A percentile compares a stretch with the other conserved stretches of the same genome.
phyloP scores from a whole-genome alignment of 2,888 invertebrate species.

The Protodeltote pygarga region DNA sequence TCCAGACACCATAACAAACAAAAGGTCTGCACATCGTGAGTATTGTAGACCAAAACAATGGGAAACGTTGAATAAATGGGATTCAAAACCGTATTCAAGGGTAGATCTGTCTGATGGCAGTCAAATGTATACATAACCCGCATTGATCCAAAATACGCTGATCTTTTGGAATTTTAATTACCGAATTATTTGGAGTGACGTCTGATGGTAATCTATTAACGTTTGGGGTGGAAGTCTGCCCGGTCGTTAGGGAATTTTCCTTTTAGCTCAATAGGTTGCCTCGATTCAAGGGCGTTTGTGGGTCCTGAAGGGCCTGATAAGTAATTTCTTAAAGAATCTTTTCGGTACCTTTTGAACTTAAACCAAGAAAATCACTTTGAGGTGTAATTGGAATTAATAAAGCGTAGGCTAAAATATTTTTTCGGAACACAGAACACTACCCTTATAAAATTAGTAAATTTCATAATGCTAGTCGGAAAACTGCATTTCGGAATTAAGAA shows the following conservation, averaged over 20 bases:
- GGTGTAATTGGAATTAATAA: no score
- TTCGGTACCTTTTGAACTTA: no score
- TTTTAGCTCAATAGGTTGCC: background rate
- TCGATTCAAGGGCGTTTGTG: background rate
- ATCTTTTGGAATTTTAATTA: slow-evolving; percentile 66
- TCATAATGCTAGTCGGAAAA: no score
- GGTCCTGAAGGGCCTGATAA: no score
- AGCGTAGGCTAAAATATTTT: no score
- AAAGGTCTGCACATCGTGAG: slow-evolving; percentile 17
- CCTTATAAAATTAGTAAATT: no score
- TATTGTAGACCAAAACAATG: slow-evolving; percentile 30
- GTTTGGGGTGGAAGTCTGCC: slow-evolving; percentile 1
- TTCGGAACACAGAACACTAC: no score
- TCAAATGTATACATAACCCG: slow-evolving; percentile 54
- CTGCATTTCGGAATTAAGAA: no score
- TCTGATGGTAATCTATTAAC: slow-evolving; percentile 35
- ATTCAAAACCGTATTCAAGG: slow-evolving; percentile 35
- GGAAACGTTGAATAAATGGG: slow-evolving; percentile 42
- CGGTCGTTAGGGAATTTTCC: background rate
- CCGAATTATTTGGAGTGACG: slow-evolving; percentile 43
- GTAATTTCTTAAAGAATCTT: no score
- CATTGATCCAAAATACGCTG: slow-evolving; percentile 55
- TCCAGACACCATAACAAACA: slow-evolving; percentile 21
- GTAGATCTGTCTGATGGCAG: slow-evolving; percentile 43
- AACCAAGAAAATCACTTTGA: no score